Base-by-base conservation (phyloP, 2,888 invertebrate genomes). In the Eucera pruinosa region DNA sequence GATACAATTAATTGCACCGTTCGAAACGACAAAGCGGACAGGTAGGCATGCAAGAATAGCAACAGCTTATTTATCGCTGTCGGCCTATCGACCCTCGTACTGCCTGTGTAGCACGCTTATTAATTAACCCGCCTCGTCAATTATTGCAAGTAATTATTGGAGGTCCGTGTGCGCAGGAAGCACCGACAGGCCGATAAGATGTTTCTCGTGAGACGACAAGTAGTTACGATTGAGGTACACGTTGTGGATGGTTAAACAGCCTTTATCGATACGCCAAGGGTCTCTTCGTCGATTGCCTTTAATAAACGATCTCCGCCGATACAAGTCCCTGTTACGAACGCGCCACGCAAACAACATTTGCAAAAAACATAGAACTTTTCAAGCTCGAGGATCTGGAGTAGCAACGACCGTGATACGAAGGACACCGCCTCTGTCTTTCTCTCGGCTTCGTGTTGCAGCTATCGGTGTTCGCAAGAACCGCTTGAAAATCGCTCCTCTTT, bases 321-420 rank as follows among this genome's bases (percentile, higher is more conserved):
- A 33, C 67, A 43, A 39, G 47, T 27, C n/a, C 54, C 57, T 74
- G 61, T 76, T 55, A 33, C 52, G 52, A 64, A 43, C 30, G 47
- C 47, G 36, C 30, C 48, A 6, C 33, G 55, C n/a, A 54, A 72
- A 57, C 62, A 58, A 75, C 55, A 27, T n/a, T 43, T 62, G 48
- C 57, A 70, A 67, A 45, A 70, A 62, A 23, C n/a, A 39, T 5
- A 23, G 36, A 11, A 66, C 54, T 65, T 78, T 65, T 70, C 47
- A 39, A 66, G 57, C 67, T 67, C 72, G 73, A 75, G 36, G 65
- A 82, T 74, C 65, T 39, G 66, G 50, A 25, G 45, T 62, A 54
- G 47, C 30, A 57, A 54, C 64, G 75, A 73, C 80, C 80, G 69
- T 82, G 80, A 80, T 70, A 43, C 77, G 80, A 86, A 86, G 74